Percentiles rank a stretch among this genome's conserved stretches.
Evolutionary conservation across 2,888 invertebrate genomes (phyloP).

Genomic region (Chloroclystis v-ata): DNA sequence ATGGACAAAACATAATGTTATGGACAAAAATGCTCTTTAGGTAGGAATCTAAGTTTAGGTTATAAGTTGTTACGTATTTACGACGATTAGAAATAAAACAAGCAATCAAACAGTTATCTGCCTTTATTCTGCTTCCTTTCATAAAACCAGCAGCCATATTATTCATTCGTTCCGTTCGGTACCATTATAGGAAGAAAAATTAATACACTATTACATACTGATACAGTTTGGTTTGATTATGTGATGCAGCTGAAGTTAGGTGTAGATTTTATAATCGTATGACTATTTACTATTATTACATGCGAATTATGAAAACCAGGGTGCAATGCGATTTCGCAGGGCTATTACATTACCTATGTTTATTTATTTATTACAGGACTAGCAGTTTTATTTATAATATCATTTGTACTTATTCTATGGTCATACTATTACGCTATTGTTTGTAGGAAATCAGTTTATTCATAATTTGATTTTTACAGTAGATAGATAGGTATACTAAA

Average conservation of each 20-base stretch:
- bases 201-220: conserved; percentile 74
- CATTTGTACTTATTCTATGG: conserved; percentile 74
- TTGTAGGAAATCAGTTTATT: conserved; percentile 69
- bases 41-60: no score
- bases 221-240: conserved; percentile 78
- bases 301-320: conserved; percentile 75
- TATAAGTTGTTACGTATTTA: no score
- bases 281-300: conserved; percentile 71
- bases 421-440: conserved; percentile 72
- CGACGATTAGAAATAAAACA: conserved; percentile 71
- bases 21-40: no score
- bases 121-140: conserved; percentile 74
- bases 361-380: conserved; percentile 66
- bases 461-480: conserved; percentile 31
- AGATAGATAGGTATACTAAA: conserved; percentile 2
- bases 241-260: conserved; percentile 75
- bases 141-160: conserved; percentile 75
- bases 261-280: conserved; percentile 70
- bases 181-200: conserved; percentile 77
- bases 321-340: conserved; percentile 69
- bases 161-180: conserved; percentile 74
- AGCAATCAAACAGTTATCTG: conserved; percentile 76
- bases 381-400: conserved; percentile 68
- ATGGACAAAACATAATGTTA: no score
- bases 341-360: conserved; percentile 48